Conservation (phyloP, 2,797 vertebrate genomes). For the Crenichthys baileyi region DNA sequence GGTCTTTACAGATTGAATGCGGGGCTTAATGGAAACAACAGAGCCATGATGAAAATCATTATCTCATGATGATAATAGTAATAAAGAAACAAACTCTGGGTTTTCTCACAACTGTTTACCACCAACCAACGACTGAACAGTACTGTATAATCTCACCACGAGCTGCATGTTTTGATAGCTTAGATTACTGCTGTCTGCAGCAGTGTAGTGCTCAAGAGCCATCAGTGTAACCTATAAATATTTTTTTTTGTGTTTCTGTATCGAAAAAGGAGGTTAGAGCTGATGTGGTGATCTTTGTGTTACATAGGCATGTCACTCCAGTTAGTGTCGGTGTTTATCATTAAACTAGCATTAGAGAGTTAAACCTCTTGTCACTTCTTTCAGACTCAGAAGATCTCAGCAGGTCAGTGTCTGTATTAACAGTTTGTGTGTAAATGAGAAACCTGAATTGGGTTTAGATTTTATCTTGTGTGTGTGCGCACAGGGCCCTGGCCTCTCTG, state of each 20-base stretch:
- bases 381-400: constrained; percentile 57
- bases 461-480: constrained; percentile 3
- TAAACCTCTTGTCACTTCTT: constrained; percentile 58
- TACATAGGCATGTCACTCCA: constrained; percentile 78
- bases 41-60: constrained; percentile 64
- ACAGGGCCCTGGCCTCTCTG: constrained; percentile 26
- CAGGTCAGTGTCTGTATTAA: constrained; percentile 63
- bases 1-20: constrained; percentile 43
- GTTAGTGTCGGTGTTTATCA: constrained; percentile 69
- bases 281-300: constrained; percentile 69
- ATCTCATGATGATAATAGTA: constrained; percentile 51
- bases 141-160: constrained; percentile 75
- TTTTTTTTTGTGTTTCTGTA: constrained; percentile 58
- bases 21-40: constrained; percentile 61
- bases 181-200: constrained; percentile 68
- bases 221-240: constrained; percentile 72
- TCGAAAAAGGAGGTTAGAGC: constrained; percentile 61
- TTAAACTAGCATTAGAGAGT: constrained; percentile 69
- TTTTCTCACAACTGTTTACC: constrained; percentile 56
- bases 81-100: constrained; percentile 61
- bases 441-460: constrained; percentile 53
- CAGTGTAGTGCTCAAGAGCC: constrained; percentile 65
- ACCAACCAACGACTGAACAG: constrained; percentile 60
- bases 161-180: constrained; percentile 78
- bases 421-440: constrained; percentile 58